Percentiles rank a stretch among this genome's conserved stretches.
phyloP scores from a whole-genome alignment of 2,797 vertebrate species.

The Sphenodon punctatus region DNA sequence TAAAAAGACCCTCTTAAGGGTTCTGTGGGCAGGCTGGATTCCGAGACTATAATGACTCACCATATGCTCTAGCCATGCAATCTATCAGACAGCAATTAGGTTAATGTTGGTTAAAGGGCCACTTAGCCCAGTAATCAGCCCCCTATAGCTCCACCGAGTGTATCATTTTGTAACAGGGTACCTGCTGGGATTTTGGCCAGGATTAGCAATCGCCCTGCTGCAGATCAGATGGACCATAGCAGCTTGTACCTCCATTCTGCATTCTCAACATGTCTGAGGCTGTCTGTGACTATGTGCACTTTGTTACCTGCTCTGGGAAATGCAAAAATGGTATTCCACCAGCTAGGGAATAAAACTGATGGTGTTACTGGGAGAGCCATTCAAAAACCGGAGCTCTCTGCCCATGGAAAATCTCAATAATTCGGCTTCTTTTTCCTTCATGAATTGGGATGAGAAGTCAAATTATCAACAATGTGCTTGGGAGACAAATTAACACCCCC shows the following conservation, averaged over 20 bases:
- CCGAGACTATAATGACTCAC: slow-evolving; percentile 67
- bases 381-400: neutral
- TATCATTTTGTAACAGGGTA: slow-evolving; percentile 32
- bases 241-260: accelerated
- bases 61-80: slow-evolving; percentile 69
- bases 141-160: slow-evolving; percentile 49
- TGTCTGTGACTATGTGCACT: accelerated
- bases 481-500: no score
- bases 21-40: slow-evolving; percentile 66
- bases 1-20: slow-evolving; percentile 56
- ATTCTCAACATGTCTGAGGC: accelerated
- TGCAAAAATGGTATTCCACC: neutral
- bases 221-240: slow-evolving; percentile 2
- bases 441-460: no score
- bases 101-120: slow-evolving; percentile 77
- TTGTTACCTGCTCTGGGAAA: neutral
- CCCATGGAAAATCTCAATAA: neutral
- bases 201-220: neutral
- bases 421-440: no score
- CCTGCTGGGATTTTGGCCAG: slow-evolving; percentile 43
- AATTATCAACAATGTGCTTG: no score
- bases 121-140: slow-evolving; percentile 71
- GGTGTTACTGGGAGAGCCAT: neutral
- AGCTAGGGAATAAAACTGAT: neutral
- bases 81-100: slow-evolving; percentile 78